Evolutionary conservation across 2,888 invertebrate genomes (phyloP), one percentile per base, ranked within the genome.

Genomic region (Formica aserva): DNA sequence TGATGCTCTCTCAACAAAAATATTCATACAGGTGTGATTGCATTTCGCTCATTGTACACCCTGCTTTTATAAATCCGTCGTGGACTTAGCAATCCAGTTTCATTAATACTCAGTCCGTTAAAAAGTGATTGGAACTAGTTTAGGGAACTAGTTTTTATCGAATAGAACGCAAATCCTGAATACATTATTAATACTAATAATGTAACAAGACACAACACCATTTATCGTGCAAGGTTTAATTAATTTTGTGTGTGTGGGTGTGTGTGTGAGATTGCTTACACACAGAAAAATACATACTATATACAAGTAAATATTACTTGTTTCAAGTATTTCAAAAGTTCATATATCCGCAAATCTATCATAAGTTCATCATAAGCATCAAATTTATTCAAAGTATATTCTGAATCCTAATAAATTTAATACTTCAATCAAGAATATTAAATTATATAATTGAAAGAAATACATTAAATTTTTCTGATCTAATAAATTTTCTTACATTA

Each of bases 11-110:
- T 52, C 8, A 18, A 41, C 57, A 67, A 78, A 78, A 78, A 78
- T 78, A 80, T 69, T 80, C 48, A 38, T 69, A 62, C 55, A 80
- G 32, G 55, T 69, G 69, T 9, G 29, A 32, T 26, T 22, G 15
- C 11, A 38, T 11, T 4, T 57, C 5, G 1, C 11, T 22, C 5
- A 11, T 13, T 4, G 22, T 18, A 15, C 35, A n/a, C 13, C 1
- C 38, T 6, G 38, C 26, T 29, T 1, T 74, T 57, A 74, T 74
- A 74, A 35, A 57, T 74, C 35, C 57, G 1, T 48, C 35, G 26
- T 38, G 1, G 18, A 3, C 15, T 8, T 22, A 57, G 6, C 22
- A 52, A 38, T 74, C 15, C 15, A 4, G n/a, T 60, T 74, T 57
- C 15, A 69, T 41, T 72, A 22, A 74, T 35, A 35, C 22, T 72